These are phyloP conservation scores for Asobara japonica DNA, from an alignment of 1,140 invertebrate genomes.

Conservation along the genomic window DNA sequence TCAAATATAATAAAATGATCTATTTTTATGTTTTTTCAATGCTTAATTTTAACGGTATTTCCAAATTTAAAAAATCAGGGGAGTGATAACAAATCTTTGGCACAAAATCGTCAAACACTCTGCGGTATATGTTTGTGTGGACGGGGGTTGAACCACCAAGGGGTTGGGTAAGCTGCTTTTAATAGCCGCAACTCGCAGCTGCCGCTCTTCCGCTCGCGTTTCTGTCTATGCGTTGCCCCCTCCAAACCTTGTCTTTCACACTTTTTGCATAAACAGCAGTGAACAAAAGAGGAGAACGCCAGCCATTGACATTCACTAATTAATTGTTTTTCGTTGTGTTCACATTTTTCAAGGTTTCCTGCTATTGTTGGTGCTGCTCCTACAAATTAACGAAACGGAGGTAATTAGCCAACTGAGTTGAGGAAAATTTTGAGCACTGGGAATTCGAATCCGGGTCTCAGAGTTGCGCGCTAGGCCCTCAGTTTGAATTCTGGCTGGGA, in stretches of 20 bases:
- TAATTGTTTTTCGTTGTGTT: background rate
- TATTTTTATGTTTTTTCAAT: no score
- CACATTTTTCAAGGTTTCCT: no score
- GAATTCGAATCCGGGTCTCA: no score
- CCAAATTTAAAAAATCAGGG: no score
- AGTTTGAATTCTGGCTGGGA: background rate
- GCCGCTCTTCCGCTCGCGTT: constrained; percentile 22
- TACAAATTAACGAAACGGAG: no score
- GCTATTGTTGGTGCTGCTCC: no score
- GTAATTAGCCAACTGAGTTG: no score
- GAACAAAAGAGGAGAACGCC: background rate
- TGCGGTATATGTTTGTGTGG: constrained; percentile 24
- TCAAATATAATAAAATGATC: no score
- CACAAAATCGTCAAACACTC: background rate
- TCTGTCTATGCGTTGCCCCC: constrained; percentile 1
- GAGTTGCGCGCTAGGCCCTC: no score
- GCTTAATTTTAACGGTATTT: no score
- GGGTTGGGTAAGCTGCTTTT: constrained; percentile 41
- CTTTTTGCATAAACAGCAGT: background rate
- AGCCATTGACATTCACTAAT: background rate
- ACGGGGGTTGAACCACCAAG: constrained; percentile 22
- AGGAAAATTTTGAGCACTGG: no score
- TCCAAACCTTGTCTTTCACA: background rate
- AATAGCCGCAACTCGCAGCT: constrained; percentile 42
- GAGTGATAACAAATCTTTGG: no score